Conservation (phyloP, 2,888 invertebrate species). For the Melanotus villosus region DNA sequence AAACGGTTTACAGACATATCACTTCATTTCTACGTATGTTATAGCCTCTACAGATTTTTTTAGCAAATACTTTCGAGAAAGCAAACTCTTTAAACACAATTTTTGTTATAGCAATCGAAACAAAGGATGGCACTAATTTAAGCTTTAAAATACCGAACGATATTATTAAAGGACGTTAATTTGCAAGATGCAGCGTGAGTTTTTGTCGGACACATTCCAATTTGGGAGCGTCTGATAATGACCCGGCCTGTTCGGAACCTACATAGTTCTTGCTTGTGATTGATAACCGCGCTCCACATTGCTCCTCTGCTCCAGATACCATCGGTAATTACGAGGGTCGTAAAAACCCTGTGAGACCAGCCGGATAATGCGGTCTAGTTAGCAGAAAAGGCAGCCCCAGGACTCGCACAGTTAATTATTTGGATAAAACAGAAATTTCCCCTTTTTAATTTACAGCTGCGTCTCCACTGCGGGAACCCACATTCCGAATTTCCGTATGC, state of each 20-base stretch:
- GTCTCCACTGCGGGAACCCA: slow-evolving; percentile 23
- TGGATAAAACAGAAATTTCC: slow-evolving; percentile 47
- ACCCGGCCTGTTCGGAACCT: slow-evolving; percentile 27
- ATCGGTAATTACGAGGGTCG: slow-evolving; percentile 48
- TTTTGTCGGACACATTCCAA: slow-evolving; percentile 23
- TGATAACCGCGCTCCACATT: slow-evolving; percentile 39
- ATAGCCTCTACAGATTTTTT: no score
- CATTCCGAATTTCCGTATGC: slow-evolving; percentile 22
- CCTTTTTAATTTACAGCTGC: slow-evolving; percentile 45
- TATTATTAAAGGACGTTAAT: background rate
- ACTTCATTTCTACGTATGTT: no score
- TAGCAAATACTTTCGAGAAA: no score
- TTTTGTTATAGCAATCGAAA: no score
- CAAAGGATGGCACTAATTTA: background rate
- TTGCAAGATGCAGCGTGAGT: background rate
- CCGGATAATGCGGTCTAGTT: slow-evolving; percentile 47
- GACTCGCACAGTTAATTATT: slow-evolving; percentile 47
- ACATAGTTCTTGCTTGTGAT: slow-evolving; percentile 40
- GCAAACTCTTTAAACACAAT: no score
- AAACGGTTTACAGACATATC: background rate
- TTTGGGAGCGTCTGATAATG: slow-evolving; percentile 28
- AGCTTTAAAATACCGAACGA: background rate
- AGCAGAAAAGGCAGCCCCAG: slow-evolving; percentile 47
- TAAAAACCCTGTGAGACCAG: slow-evolving; percentile 46
- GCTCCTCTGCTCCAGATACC: slow-evolving; percentile 40